Evolutionary conservation across 2,888 invertebrate genomes (phyloP).

Genomic region (Nephrotoma appendiculata): DNA sequence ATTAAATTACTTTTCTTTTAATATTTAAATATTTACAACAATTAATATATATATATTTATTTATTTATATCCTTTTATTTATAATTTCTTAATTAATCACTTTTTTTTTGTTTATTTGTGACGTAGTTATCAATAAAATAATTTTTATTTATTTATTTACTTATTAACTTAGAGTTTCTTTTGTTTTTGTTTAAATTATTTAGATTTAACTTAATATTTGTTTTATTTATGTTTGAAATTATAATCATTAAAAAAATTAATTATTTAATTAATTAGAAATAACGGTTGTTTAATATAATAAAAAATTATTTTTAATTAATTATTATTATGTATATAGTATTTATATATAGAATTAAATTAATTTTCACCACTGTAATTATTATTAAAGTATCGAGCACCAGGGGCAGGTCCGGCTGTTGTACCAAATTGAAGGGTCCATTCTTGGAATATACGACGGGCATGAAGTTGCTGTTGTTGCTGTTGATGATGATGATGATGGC

Average conservation of each 20-base stretch:
- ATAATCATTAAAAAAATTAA: not conserved
- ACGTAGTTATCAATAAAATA: not conserved
- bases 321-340: not conserved
- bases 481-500: conserved; percentile 23
- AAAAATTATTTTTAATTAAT: not conserved
- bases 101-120: not conserved
- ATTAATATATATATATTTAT: not conserved
- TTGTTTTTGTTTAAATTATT: not conserved
- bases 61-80: not conserved
- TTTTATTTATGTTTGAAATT: not conserved
- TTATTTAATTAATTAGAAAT: not conserved
- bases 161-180: not conserved
- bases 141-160: not conserved
- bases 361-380: conserved; percentile 30
- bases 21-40: not conserved
- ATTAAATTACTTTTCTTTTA: not conserved
- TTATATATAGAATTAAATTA: not conserved
- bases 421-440: conserved; percentile 33
- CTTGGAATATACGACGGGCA: conserved; percentile 30
- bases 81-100: not conserved
- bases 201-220: not conserved
- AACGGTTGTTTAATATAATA: not conserved
- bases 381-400: conserved; percentile 28
- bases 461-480: conserved; percentile 34
- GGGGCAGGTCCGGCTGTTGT: conserved; percentile 22